A percentile compares a stretch with the other conserved stretches of the same genome.
Evolutionary conservation across 2,113 vertebrate species (phyloP).

Genomic region (Ornithorhynchus anatinus): DNA sequence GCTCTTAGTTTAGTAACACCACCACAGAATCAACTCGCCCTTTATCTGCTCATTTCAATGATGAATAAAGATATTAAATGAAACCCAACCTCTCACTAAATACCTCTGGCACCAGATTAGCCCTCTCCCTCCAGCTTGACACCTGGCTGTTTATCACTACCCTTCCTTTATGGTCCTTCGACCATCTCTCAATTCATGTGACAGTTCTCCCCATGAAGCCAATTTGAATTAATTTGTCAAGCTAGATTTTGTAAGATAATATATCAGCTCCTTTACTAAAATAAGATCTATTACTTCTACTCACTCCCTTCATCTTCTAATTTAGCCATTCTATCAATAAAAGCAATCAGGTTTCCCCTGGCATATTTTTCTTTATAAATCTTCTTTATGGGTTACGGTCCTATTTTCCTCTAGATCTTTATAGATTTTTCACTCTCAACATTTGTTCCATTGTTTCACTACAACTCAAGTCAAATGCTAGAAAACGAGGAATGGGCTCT

Average conservation of each 20-base stretch:
- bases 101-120: background rate
- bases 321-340: constrained; percentile 57
- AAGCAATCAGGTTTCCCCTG: constrained; percentile 56
- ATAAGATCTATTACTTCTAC: constrained; percentile 52
- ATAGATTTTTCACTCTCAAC: constrained; percentile 46
- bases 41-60: background rate
- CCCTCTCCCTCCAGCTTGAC: background rate
- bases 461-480: constrained; percentile 18
- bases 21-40: background rate
- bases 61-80: background rate
- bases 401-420: constrained; percentile 46
- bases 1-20: background rate
- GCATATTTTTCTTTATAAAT: constrained; percentile 58
- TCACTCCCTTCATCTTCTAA: constrained; percentile 48
- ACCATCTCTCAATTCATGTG: constrained; percentile 40
- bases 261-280: constrained; percentile 47
- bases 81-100: background rate
- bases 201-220: constrained; percentile 15
- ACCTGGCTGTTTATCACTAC: constrained; percentile 21
- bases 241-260: constrained; percentile 57
- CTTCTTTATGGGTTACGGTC: constrained; percentile 45
- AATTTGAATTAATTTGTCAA: constrained; percentile 63
- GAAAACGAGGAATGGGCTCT: too few relatives aligned
- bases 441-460: constrained; percentile 25
- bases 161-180: constrained; percentile 11